Evolutionary conservation across 2,888 invertebrate genomes (phyloP).

Genomic region (Tenthredo amoena): DNA sequence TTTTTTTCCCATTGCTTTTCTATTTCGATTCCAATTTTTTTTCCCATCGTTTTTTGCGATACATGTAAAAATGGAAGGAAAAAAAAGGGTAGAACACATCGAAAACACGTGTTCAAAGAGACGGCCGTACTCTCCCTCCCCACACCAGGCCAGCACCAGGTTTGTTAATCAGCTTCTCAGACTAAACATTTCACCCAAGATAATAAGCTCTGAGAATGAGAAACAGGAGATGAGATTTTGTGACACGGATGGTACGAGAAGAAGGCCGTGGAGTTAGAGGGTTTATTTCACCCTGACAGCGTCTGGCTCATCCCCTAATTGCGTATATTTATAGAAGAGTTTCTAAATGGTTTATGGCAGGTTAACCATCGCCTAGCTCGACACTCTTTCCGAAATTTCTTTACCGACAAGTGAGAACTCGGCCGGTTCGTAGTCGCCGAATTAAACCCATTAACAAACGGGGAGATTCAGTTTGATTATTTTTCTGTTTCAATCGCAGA

Average conservation of each 20-base stretch:
- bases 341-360: not conserved
- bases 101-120: slow-evolving; percentile 30
- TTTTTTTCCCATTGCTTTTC: not conserved
- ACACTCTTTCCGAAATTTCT: not conserved
- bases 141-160: not conserved
- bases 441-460: not conserved
- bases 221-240: not conserved
- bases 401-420: no score
- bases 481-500: slow-evolving; percentile 16
- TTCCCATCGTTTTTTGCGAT: not conserved
- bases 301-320: not conserved
- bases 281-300: not conserved
- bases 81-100: not conserved
- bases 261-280: not conserved
- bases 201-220: slow-evolving; percentile 6
- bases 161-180: slow-evolving; percentile 43
- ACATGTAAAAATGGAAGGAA: not conserved
- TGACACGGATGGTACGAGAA: not conserved
- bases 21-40: no score
- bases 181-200: slow-evolving; percentile 41
- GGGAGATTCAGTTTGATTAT: slow-evolving; percentile 1
- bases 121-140: no score
- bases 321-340: not conserved
- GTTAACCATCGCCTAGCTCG: not conserved
- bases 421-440: no score